Percentiles rank a stretch among this genome's conserved stretches.
These are phyloP conservation scores for Scomber colias DNA, from an alignment of 2,113 vertebrate genomes.

Conservation along the genomic window DNA sequence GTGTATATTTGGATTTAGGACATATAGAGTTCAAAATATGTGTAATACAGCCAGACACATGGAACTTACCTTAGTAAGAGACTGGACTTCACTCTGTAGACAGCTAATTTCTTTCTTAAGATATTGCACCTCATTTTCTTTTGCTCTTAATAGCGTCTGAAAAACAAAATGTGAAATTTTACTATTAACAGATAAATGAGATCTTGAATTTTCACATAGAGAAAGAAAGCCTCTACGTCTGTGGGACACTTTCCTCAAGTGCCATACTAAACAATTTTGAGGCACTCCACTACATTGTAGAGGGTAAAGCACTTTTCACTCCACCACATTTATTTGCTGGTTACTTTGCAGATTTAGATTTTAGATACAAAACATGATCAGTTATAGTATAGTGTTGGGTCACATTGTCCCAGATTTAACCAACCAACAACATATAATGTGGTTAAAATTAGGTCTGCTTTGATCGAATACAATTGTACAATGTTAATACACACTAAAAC, in stretches of 20 bases:
- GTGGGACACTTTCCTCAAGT: not conserved
- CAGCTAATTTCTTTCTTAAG: slow-evolving; percentile 93
- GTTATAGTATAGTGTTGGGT: too few relatives aligned
- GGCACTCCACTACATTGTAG: not conserved
- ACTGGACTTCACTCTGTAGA: slow-evolving; percentile 92
- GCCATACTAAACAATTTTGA: not conserved
- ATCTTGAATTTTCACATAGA: too few relatives aligned
- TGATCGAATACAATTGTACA: not conserved
- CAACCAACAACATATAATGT: not conserved
- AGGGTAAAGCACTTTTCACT: not conserved
- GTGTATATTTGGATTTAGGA: not conserved
- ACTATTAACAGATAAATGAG: not conserved
- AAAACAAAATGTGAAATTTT: slow-evolving; percentile 8
- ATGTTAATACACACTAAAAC: too few relatives aligned
- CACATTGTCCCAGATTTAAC: too few relatives aligned
- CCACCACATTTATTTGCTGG: not conserved
- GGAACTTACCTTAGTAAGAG: slow-evolving; percentile 88
- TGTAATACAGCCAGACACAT: not conserved
- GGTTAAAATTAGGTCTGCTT: not conserved
- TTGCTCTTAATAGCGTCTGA: slow-evolving; percentile 91
- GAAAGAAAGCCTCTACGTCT: too few relatives aligned
- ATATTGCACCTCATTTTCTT: slow-evolving; percentile 92
- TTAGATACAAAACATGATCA: too few relatives aligned
- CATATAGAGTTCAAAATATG: not conserved
- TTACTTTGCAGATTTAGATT: not conserved